A percentile compares a stretch with the other conserved stretches of the same genome.
phyloP scores from a whole-genome alignment of 1,140 invertebrate genomes.

The Stegodyphus mimosarum region DNA sequence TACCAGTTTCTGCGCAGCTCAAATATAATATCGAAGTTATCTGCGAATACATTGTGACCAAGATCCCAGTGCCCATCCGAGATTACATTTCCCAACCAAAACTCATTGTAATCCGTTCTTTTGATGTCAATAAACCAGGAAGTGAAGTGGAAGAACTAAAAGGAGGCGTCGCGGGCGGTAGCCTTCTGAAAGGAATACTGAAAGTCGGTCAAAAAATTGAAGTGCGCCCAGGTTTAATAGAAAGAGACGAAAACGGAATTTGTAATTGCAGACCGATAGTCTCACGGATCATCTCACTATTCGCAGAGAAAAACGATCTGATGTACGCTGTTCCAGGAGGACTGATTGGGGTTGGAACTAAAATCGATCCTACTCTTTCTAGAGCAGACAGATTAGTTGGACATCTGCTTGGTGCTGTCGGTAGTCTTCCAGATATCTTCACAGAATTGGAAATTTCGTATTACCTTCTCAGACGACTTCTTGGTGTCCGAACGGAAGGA shows the following conservation, averaged over 20 bases:
- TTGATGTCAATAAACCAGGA: slow-evolving; percentile 99
- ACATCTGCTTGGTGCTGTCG: slow-evolving; percentile 85
- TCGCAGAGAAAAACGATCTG: slow-evolving; percentile 96
- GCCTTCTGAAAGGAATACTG: slow-evolving; percentile 89
- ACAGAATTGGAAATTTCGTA: slow-evolving; percentile 98
- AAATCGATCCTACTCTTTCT: slow-evolving; percentile 97
- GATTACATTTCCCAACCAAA: slow-evolving; percentile 94
- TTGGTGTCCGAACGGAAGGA: slow-evolving; percentile 96
- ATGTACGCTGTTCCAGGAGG: slow-evolving; percentile 98
- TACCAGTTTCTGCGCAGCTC: slow-evolving; percentile 97
- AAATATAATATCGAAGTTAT: slow-evolving; percentile 99
- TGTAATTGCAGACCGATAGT: slow-evolving; percentile 95
- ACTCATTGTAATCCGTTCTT: slow-evolving; percentile 96
- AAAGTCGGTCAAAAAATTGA: slow-evolving; percentile 86
- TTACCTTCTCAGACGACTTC: slow-evolving; percentile 90
- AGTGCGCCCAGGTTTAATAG: slow-evolving; percentile 92
- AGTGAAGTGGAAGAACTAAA: slow-evolving; percentile 97
- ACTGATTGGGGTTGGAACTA: slow-evolving; percentile 92
- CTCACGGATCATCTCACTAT: slow-evolving; percentile 94
- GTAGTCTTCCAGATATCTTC: slow-evolving; percentile 94
- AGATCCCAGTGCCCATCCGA: slow-evolving; percentile 92
- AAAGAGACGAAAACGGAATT: slow-evolving; percentile 93
- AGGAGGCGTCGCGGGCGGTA: slow-evolving; percentile 97
- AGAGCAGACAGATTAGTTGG: slow-evolving; percentile 96
- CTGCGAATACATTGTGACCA: slow-evolving; percentile 96